A percentile compares a stretch with the other conserved stretches of the same genome.
These are phyloP conservation scores for Heliconius hewitsoni DNA, from an alignment of 1,140 invertebrate species.

Conservation along the genomic window DNA sequence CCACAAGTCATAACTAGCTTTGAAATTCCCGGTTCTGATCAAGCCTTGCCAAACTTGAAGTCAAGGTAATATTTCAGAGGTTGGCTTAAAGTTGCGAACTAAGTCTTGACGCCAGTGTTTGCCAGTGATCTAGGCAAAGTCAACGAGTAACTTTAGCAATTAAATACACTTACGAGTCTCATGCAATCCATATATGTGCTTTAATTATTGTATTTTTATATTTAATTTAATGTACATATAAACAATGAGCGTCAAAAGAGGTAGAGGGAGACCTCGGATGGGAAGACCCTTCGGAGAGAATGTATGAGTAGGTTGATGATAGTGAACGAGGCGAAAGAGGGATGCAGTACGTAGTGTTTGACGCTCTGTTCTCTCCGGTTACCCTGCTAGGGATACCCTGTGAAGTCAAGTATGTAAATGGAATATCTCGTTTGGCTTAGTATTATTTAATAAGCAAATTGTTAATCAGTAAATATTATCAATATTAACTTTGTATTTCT, in stretches of 20 bases:
- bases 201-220: background rate
- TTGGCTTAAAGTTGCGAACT: constrained; percentile 36
- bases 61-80: constrained; percentile 31
- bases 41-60: constrained; percentile 20
- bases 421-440: background rate
- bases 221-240: too few species aligned
- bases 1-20: background rate
- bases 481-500: background rate
- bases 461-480: background rate
- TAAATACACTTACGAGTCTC: constrained; percentile 8
- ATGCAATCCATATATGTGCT: background rate
- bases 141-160: constrained; percentile 37
- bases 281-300: too few species aligned
- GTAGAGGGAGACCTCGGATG: too few species aligned
- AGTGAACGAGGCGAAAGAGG: too few species aligned
- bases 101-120: constrained; percentile 21
- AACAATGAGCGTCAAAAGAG: too few species aligned
- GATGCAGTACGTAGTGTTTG: too few species aligned
- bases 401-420: background rate
- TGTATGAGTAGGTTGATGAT: too few species aligned
- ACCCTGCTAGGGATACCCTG: background rate
- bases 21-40: constrained; percentile 13
- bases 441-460: background rate
- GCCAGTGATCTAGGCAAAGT: constrained; percentile 25
- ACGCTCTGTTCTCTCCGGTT: too few species aligned